Evolutionary conservation across 2,113 vertebrate species (phyloP), one percentile per base, ranked within the genome.

Genomic region (Leucopternis melanops): DNA sequence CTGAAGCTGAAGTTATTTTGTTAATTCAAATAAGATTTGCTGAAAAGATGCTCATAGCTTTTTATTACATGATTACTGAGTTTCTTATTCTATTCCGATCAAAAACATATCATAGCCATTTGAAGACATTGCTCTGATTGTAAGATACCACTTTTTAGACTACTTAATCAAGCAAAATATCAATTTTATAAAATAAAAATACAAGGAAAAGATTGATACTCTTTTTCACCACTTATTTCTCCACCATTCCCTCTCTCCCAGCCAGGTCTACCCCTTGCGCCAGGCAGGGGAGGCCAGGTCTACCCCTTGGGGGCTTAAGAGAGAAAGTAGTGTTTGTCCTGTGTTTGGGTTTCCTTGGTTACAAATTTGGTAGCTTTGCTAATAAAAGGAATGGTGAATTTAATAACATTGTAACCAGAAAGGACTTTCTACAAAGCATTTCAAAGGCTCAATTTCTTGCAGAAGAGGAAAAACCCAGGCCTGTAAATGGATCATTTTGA

Each of bases 291-390:
- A n/a, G n/a, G n/a, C n/a, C n/a, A n/a, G n/a, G n/a, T n/a, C n/a
- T n/a, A n/a, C n/a, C n/a, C n/a, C n/a, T n/a, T n/a, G n/a, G n/a
- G n/a, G n/a, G n/a, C 14, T 7, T 62, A 42, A 71, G 69, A 66
- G 8, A 92, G n/a, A 89, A 90, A 87, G 62, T 5, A 86, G 50
- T 57, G 31, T n/a, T 88, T 74, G 22, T 40, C 81, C 49, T 45
- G 25, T 67, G 47, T 65, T 94, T 63, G 55, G 32, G 74, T 87
- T 92, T 62, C 86, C 89, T 92, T 97, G 90, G 93, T 96, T 91
- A 97, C 94, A 97, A 86, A 95, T 93, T 91, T 88, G 40, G 67
- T 75, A 67, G 49, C 85, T 70, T 86, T 57, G 40, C 62, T 96
- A 92, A 71, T 65, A 95, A 85, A 81, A 74, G 62, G 52, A 97